Conservation (phyloP, 2,888 invertebrate genomes). For the Drosophila niveifrons region DNA sequence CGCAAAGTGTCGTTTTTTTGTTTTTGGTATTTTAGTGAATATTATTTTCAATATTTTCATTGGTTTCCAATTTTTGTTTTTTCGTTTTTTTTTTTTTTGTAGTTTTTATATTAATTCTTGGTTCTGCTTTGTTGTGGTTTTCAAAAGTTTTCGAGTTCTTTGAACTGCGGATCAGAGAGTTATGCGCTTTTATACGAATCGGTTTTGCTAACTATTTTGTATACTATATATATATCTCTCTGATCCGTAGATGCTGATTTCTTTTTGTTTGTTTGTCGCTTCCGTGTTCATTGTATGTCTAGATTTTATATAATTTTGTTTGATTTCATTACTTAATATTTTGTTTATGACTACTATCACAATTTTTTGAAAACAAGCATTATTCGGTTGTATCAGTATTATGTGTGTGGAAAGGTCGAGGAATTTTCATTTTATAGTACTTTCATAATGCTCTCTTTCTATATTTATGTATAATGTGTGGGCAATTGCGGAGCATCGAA, state of each 20-base stretch:
- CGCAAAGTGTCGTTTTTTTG: slow-evolving; percentile 38
- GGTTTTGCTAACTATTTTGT: slow-evolving; percentile 19
- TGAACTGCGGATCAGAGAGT: slow-evolving; percentile 28
- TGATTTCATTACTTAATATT: slow-evolving; percentile 68
- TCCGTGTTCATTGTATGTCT: slow-evolving; percentile 38
- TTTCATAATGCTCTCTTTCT: slow-evolving; percentile 33
- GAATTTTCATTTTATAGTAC: slow-evolving; percentile 34
- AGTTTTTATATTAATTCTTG: slow-evolving; percentile 23
- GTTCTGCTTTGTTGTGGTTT: slow-evolving; percentile 50
- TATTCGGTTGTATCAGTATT: slow-evolving; percentile 38
- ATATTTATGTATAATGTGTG: slow-evolving; percentile 20
- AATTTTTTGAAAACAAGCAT: slow-evolving; percentile 78
- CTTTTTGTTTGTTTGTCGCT: background rate
- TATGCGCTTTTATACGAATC: slow-evolving; percentile 5
- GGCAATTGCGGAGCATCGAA: slow-evolving; percentile 47
- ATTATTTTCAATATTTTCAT: slow-evolving; percentile 17
- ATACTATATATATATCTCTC: slow-evolving; percentile 8
- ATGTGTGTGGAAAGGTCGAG: slow-evolving; percentile 44
- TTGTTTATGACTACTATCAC: slow-evolving; percentile 79
- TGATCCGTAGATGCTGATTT: slow-evolving; percentile 5
- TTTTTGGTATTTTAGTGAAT: slow-evolving; percentile 22
- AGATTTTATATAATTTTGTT: slow-evolving; percentile 58
- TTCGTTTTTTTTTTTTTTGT: slow-evolving; percentile 1
- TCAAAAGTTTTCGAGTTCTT: slow-evolving; percentile 35
- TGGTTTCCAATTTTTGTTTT: slow-evolving; percentile 16